Evolutionary conservation across 2,888 invertebrate species (phyloP), one percentile per base, ranked within the genome.

Genomic region (Nudaria mundana): DNA sequence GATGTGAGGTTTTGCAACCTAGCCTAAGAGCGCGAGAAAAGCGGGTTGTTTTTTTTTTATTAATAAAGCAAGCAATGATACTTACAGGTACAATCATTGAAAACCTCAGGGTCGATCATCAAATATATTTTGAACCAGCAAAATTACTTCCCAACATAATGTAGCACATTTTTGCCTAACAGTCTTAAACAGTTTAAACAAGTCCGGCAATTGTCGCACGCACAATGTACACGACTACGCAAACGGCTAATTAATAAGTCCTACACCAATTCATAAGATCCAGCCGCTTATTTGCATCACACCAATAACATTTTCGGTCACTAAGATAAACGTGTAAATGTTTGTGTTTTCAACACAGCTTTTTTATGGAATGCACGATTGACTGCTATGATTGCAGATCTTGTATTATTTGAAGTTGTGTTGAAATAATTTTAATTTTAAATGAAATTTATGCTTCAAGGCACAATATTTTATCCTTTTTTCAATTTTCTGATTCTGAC

Each of bases 381-480:
- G 45, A 50, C 38, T 43, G 52, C 40, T 44, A 38, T 45, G 44
- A 48, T 55, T 50, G 40, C 37, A 52, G 29, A 30, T 43, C 48
- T 22, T 40, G 47, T 50, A 52, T 49, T 48, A 43, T 55, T 46
- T 48, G 35, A 34, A 40, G 42, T 33, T 41, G 40, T 52, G 55
- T 47, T 44, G 58, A 53, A 60, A 57, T 35, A 57, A 44, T 55
- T 46, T 24, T 53, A 44, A 49, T n/a, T n/a, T 61, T 57, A 51
- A 63, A 50, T 52, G 56, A 49, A 66, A 61, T 58, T 48, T 55
- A 63, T 57, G 66, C 66, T 63, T 60, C 56, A 65, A 64, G 60
- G 63, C 66, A 71, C 67, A 58, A 65, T 72, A 72, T 64, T n/a
- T 63, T 60, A 61, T 66, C 59, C 52, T 58, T 56, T 66, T 63